Conservation (phyloP, 2,797 vertebrate genomes). For the Spondyliosoma cantharus region DNA sequence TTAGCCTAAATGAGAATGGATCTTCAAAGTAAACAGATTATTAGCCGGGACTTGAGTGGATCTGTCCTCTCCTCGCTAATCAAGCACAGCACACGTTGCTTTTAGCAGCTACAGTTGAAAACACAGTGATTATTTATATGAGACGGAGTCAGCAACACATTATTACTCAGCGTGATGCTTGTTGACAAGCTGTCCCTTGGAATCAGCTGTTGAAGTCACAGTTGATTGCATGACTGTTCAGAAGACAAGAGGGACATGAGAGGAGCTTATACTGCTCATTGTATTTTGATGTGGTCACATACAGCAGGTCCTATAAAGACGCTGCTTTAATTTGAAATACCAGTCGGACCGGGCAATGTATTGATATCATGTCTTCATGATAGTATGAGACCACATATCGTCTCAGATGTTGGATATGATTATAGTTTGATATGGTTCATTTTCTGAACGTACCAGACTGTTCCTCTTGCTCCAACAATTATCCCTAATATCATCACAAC, state of each 20-base stretch:
- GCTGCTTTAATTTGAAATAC: not conserved
- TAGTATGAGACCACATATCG: too few relatives aligned
- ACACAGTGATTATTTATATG: constrained; percentile 62
- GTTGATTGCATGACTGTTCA: constrained; percentile 64
- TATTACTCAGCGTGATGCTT: constrained; percentile 73
- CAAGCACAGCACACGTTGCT: constrained; percentile 29
- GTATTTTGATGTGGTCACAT: constrained; percentile 20
- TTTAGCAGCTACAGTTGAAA: constrained; percentile 45
- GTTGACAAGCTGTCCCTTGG: constrained; percentile 74
- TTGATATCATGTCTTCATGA: too few relatives aligned
- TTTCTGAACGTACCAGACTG: too few relatives aligned
- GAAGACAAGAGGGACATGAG: constrained; percentile 49
- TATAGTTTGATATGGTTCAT: too few relatives aligned
- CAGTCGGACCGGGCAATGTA: not conserved
- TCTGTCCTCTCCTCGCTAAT: constrained; percentile 45
- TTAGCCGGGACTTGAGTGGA: constrained; percentile 30
- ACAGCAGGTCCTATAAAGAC: not conserved
- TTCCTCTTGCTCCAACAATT: too few relatives aligned
- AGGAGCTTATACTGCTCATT: constrained; percentile 44
- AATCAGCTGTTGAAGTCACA: constrained; percentile 71
- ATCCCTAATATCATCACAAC: too few relatives aligned
- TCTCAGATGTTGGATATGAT: too few relatives aligned
- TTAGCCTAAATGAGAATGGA: constrained; percentile 20
- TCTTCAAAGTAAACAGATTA: constrained; percentile 52
- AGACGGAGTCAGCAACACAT: constrained; percentile 62